A percentile compares a stretch with the other conserved stretches of the same genome.
phyloP scores from a whole-genome alignment of 2,888 invertebrate species.

The Cephus spinipes region DNA sequence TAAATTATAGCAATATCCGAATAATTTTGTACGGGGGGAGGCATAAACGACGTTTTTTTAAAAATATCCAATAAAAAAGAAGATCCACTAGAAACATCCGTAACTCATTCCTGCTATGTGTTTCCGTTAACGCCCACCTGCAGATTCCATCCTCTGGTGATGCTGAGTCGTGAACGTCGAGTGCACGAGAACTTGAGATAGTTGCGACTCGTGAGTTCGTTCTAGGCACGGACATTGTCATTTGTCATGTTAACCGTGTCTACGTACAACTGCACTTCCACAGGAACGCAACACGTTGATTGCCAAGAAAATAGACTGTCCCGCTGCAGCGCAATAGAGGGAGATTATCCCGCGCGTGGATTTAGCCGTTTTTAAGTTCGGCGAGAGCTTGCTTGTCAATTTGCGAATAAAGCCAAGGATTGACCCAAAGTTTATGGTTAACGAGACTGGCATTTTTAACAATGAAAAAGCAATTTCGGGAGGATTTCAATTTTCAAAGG shows the following conservation, averaged over 20 bases:
- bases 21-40: too few species aligned
- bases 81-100: conserved; percentile 30
- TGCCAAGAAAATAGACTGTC: not conserved
- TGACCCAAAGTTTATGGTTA: not conserved
- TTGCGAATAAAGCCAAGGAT: not conserved
- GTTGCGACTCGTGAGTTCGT: not conserved
- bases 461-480: not conserved
- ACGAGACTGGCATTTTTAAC: not conserved
- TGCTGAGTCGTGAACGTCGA: not conserved
- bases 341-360: not conserved
- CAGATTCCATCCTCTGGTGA: conserved; percentile 14
- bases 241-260: not conserved
- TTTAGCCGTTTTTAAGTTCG: not conserved
- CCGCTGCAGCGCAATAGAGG: not conserved
- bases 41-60: conserved; percentile 29
- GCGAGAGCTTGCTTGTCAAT: not conserved
- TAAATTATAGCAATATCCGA: not conserved
- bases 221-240: not conserved
- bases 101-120: conserved; percentile 1
- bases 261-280: not conserved
- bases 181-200: not conserved
- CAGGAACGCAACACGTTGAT: not conserved
- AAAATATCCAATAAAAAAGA: conserved; percentile 44
- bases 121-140: conserved; percentile 25
- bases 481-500: not conserved